Evolutionary conservation across 2,113 vertebrate species (phyloP).

Genomic region (Chloebia gouldiae): DNA sequence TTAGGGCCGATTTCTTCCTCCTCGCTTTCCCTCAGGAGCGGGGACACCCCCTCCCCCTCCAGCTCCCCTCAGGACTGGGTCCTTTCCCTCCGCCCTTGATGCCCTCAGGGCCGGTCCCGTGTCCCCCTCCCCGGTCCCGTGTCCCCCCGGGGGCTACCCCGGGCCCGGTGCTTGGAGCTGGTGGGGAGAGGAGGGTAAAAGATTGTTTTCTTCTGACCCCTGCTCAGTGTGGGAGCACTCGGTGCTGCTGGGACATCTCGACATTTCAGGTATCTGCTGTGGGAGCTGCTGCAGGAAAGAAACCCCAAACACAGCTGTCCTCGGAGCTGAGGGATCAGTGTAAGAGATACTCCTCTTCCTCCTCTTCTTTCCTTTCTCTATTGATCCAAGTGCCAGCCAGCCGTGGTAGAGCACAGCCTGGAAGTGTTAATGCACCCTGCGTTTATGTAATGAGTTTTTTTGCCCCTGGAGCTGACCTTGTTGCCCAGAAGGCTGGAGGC

Average conservation of each 20-base stretch:
- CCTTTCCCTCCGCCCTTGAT: not conserved
- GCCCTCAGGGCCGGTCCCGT: not conserved
- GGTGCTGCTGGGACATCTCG: not conserved
- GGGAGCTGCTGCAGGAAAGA: conserved; percentile 1
- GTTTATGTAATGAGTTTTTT: not conserved
- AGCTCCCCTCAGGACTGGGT: not conserved
- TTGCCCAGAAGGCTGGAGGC: not conserved
- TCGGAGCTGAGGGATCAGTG: not conserved
- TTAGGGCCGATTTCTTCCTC: not conserved
- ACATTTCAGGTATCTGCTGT: conserved; percentile 1
- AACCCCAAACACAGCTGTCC: conserved; percentile 18
- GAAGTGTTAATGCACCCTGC: fast-evolving
- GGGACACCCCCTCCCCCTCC: not conserved
- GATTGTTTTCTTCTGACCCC: not conserved
- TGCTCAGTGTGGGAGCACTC: not conserved
- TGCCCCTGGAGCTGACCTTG: not conserved
- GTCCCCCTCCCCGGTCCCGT: not conserved
- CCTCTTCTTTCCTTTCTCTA: not conserved
- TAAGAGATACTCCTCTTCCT: not conserved
- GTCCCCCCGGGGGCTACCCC: not conserved
- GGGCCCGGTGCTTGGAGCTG: not conserved
- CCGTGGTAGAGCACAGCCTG: not conserved
- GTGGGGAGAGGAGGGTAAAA: not conserved
- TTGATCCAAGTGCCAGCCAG: not conserved
- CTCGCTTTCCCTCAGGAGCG: not conserved